These are phyloP conservation scores for Ispidina picta DNA, from an alignment of 2,797 vertebrate genomes.

Conservation along the genomic window DNA sequence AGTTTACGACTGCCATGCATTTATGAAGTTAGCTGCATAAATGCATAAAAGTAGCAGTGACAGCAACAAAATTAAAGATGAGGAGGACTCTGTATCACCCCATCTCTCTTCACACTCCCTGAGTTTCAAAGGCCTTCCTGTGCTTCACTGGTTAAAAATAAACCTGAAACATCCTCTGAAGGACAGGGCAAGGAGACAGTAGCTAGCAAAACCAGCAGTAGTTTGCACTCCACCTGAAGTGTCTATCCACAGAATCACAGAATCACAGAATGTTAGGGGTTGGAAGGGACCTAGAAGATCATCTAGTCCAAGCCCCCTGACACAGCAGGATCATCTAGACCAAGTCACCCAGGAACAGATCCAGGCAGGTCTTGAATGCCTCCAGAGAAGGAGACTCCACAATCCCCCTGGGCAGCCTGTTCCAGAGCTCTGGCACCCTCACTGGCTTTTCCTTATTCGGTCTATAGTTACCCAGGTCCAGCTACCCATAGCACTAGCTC, in stretches of 20 bases:
- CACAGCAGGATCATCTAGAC: no score
- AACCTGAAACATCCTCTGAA: background rate
- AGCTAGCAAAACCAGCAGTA: background rate
- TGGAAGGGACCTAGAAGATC: no score
- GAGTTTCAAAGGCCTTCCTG: background rate
- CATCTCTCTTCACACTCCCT: background rate
- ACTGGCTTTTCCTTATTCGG: no score
- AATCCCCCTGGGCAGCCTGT: no score
- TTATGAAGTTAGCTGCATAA: background rate
- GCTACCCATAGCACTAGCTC: rapidly evolving
- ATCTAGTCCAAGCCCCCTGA: no score
- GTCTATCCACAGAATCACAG: background rate
- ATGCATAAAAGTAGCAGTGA: background rate
- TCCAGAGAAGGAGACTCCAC: no score
- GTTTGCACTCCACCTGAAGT: background rate
- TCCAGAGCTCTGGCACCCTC: no score
- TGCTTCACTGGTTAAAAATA: background rate
- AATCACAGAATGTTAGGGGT: no score
- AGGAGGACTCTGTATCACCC: background rate
- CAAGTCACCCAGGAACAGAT: no score
- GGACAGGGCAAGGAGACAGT: background rate
- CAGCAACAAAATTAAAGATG: background rate
- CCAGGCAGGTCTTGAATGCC: no score
- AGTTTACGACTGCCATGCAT: background rate
- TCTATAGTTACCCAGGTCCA: no score